These are phyloP conservation scores for Centropus unirufus DNA, from an alignment of 2,113 vertebrate genomes.

Conservation along the genomic window DNA sequence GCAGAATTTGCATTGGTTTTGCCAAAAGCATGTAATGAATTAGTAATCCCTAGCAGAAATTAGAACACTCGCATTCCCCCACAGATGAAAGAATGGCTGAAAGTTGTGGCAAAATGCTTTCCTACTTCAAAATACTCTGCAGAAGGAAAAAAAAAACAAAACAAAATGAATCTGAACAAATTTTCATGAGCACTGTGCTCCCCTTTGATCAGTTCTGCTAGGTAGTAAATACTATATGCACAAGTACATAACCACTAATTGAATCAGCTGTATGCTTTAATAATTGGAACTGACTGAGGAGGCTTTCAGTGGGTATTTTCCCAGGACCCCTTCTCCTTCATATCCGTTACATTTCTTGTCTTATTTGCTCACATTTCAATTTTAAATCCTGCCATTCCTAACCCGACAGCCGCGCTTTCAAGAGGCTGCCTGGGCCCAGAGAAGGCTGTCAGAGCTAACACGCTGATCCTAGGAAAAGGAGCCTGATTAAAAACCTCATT, in stretches of 20 bases:
- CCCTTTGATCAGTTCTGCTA: constrained; percentile 50
- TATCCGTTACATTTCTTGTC: constrained; percentile 35
- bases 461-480: constrained; percentile 18
- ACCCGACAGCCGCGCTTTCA: constrained; percentile 61
- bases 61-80: not conserved
- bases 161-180: constrained; percentile 37
- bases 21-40: constrained; percentile 52
- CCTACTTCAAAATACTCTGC: constrained; percentile 13
- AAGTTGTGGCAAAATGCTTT: constrained; percentile 43
- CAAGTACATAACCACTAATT: constrained; percentile 41
- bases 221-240: constrained; percentile 27
- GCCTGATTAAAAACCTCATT: constrained; percentile 69
- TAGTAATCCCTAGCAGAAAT: constrained; percentile 37
- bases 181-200: constrained; percentile 24
- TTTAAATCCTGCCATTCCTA: constrained; percentile 56
- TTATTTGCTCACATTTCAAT: constrained; percentile 72
- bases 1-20: constrained; percentile 28
- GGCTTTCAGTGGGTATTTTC: constrained; percentile 48
- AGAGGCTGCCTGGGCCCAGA: constrained; percentile 11
- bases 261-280: constrained; percentile 39
- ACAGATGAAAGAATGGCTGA: constrained; percentile 37
- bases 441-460: constrained; percentile 47
- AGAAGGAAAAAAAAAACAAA: not conserved
- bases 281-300: constrained; percentile 49
- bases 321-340: constrained; percentile 43